A percentile compares a stretch with the other conserved stretches of the same genome.
Evolutionary conservation across 2,113 vertebrate genomes (phyloP).

Genomic region (Saguinus midas): DNA sequence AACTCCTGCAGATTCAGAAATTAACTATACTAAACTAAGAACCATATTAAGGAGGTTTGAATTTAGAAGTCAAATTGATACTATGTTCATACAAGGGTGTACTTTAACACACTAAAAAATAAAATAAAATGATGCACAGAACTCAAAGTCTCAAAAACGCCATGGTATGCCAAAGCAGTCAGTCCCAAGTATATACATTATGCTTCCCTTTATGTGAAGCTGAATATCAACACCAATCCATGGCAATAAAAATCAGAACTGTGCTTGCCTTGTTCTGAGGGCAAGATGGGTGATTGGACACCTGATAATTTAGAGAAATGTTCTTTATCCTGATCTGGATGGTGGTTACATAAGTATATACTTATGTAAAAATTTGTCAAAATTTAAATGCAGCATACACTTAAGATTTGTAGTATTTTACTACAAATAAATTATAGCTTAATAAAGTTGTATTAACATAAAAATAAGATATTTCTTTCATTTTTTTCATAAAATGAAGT

Average conservation of each 20-base stretch:
- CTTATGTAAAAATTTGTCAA: conserved; percentile 32
- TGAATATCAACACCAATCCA: neutral
- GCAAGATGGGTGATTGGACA: neutral
- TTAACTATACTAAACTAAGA: neutral
- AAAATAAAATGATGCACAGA: neutral
- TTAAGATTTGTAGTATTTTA: neutral
- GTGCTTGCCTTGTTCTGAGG: neutral
- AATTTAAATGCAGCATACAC: neutral
- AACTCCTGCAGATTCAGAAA: neutral
- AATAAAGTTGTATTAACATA: conserved; percentile 15
- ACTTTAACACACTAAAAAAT: neutral
- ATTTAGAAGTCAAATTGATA: neutral
- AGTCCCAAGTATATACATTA: neutral
- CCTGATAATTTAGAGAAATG: neutral
- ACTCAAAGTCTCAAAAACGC: neutral
- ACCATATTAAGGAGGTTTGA: neutral
- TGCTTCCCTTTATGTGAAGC: neutral
- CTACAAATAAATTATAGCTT: neutral
- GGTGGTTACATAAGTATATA: neutral
- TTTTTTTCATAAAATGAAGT: conserved; percentile 37
- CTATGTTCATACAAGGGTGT: neutral
- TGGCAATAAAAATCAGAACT: neutral
- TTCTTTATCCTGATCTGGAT: neutral
- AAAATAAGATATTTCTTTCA: conserved; percentile 10
- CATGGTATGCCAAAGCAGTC: neutral